Evolutionary conservation across 2,888 invertebrate genomes (phyloP).

Genomic region (Cataglyphis albicans): DNA sequence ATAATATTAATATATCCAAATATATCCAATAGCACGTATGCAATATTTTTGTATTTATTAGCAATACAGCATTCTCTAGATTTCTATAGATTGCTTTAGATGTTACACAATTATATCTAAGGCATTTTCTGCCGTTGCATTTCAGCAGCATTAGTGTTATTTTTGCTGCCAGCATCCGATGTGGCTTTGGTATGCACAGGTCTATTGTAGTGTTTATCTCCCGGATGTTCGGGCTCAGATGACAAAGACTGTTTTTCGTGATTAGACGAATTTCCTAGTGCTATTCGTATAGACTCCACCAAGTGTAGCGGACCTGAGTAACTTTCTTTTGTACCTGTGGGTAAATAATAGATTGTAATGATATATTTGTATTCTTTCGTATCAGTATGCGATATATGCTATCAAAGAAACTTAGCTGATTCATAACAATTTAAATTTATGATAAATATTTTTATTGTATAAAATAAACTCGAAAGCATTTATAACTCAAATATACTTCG

Average conservation of each 20-base stretch:
- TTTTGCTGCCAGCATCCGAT: constrained; percentile 29
- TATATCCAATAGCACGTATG: neutral
- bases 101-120: constrained; percentile 59
- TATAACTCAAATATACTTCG: neutral
- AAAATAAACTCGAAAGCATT: neutral
- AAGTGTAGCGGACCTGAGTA: constrained; percentile 88
- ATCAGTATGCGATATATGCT: neutral
- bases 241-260: constrained; percentile 1
- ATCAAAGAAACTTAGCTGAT: neutral
- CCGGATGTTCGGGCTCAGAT: constrained; percentile 64
- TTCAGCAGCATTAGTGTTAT: constrained; percentile 66
- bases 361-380: neutral
- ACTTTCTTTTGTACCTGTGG: constrained; percentile 89
- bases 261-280: constrained; percentile 85
- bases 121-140: constrained; percentile 85
- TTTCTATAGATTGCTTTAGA: neutral
- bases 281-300: constrained; percentile 89
- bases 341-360: neutral
- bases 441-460: neutral
- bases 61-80: neutral
- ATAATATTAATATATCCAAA: too few relatives aligned
- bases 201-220: constrained; percentile 72
- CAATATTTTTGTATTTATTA: constrained; percentile 4
- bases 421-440: neutral
- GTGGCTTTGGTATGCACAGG: constrained; percentile 29